Percentiles rank a stretch among this genome's conserved stretches.
phyloP scores from a whole-genome alignment of 2,113 vertebrate species.

The Oncorhynchus mykiss region DNA sequence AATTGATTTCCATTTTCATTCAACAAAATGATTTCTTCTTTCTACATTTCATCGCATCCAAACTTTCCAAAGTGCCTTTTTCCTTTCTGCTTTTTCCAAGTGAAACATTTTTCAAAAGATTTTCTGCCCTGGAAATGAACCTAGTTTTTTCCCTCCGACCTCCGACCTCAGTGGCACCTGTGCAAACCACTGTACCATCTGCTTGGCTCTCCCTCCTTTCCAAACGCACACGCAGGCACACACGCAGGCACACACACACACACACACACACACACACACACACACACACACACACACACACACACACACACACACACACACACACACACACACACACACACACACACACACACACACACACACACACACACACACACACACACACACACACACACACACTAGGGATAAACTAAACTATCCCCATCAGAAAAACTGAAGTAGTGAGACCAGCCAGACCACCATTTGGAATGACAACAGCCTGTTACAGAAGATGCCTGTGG shows the following conservation, averaged over 20 bases:
- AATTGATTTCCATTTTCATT: background rate
- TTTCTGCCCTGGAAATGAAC: constrained; percentile 51
- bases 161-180: constrained; percentile 46
- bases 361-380: background rate
- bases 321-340: background rate
- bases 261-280: background rate
- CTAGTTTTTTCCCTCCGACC: constrained; percentile 23
- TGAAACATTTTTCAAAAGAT: constrained; percentile 23
- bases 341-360: background rate
- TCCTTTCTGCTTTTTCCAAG: constrained; percentile 4
- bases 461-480: constrained; percentile 33
- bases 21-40: no score
- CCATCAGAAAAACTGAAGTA: background rate
- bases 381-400: background rate
- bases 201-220: constrained; percentile 34
- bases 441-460: constrained; percentile 9
- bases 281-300: background rate
- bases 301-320: background rate
- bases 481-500: constrained; percentile 39
- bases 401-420: constrained; percentile 12
- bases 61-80: constrained; percentile 2
- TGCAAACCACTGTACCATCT: constrained; percentile 53
- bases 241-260: background rate
- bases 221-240: background rate
- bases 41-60: background rate